Base-by-base conservation (phyloP, 2,888 invertebrate species). In the Stegana nigrithorax region DNA sequence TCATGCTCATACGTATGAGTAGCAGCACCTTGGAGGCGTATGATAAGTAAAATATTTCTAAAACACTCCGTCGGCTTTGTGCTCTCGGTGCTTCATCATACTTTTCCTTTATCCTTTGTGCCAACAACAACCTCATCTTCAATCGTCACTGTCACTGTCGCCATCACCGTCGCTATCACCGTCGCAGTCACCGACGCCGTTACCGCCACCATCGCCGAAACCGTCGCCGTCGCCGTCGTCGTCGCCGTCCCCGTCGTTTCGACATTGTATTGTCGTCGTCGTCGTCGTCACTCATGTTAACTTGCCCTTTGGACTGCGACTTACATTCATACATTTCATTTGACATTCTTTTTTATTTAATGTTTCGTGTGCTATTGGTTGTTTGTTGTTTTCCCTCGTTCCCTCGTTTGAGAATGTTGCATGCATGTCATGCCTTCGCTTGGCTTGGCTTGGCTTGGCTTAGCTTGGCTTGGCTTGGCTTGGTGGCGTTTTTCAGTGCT, bases 271-370 rank as follows among this genome's bases (percentile, higher is more conserved):
- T n/a, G n/a, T 26, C n/a, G 50, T n/a, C 50, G 29, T 2, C 26
- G 51, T 14, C 27, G 5, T 27, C 53, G 53, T 55, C 32, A 53
- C 53, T 53, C 12, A 19, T 55, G 53, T 55, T 36, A 55, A 55
- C 53, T 55, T 55, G 32, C 53, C 53, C 53, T 55, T 55, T 55
- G 53, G 19, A 55, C 32, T 55, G 53, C 23, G 53, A 36, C 53
- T 32, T 14, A 55, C 17, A 39, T 32, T 2, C 4, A 36, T 36
- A 36, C 29, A 29, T 29, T 29, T 53, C 17, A 36, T 32, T 55
- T 23, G 29, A 53, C 29, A 29, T 29, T 17, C 10, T 10, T 55
- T 55, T 32, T 21, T 32, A 10, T 29, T 10, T 39, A 14, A n/a
- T n/a, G n/a, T n/a, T 39, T 10, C 17, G 39, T 39, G 39, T 39